phyloP scores from a whole-genome alignment of 2,888 invertebrate genomes.

The Noctua pronuba region DNA sequence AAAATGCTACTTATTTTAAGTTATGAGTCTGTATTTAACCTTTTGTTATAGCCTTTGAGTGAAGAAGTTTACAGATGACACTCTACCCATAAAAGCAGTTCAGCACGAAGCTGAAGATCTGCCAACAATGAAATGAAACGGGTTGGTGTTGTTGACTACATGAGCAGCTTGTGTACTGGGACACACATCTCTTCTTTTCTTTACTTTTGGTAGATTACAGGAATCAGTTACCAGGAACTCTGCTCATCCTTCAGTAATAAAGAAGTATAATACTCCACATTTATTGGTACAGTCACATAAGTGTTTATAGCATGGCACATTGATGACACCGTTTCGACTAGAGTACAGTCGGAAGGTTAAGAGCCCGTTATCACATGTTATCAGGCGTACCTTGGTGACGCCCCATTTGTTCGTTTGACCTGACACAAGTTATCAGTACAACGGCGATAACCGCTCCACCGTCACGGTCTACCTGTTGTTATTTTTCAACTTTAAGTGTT shows the following conservation, averaged over 20 bases:
- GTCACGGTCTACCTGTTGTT: conserved; percentile 85
- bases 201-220: neutral
- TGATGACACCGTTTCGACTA: conserved; percentile 78
- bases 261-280: neutral
- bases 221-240: conserved; percentile 2
- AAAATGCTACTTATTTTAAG: neutral
- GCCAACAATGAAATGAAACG: neutral
- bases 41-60: neutral
- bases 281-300: conserved; percentile 45
- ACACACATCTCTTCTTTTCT: neutral
- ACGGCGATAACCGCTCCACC: conserved; percentile 85
- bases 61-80: no score
- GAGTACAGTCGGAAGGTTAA: conserved; percentile 87
- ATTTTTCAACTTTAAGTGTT: conserved; percentile 75
- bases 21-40: neutral
- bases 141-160: neutral
- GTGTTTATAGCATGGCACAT: conserved; percentile 51
- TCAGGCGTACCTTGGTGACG: conserved; percentile 86
- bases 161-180: neutral
- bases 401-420: conserved; percentile 90
- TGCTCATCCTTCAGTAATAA: conserved; percentile 20
- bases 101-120: no score
- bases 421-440: conserved; percentile 90
- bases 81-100: neutral
- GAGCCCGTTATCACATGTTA: conserved; percentile 89